phyloP scores from a whole-genome alignment of 2,888 invertebrate genomes.

The Cephus sareptanus region DNA sequence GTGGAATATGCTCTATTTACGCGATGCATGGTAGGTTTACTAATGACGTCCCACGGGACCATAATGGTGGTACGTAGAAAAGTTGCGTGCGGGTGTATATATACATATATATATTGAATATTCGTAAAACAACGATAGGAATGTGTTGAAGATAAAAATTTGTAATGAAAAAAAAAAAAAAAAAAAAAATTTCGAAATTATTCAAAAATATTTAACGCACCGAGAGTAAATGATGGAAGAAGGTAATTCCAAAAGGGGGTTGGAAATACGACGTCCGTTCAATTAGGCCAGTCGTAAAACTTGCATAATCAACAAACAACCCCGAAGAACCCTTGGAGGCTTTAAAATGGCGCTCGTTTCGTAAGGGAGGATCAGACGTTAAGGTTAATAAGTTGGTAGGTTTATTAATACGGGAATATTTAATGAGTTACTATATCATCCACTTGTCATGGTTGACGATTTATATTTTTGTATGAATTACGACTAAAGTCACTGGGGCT shows the following conservation, averaged over 20 bases:
- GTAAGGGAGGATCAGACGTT: slow-evolving; percentile 20
- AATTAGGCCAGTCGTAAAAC: slow-evolving; percentile 34
- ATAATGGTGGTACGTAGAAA: slow-evolving; percentile 22
- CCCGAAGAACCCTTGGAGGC: slow-evolving; percentile 8
- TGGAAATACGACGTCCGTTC: slow-evolving; percentile 10
- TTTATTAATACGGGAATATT: slow-evolving; percentile 27
- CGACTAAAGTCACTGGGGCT: background rate
- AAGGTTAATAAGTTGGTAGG: slow-evolving; percentile 33
- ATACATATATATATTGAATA: background rate
- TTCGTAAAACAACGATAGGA: background rate
- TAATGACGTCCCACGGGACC: slow-evolving; percentile 62
- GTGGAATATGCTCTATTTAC: slow-evolving; percentile 55
- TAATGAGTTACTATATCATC: background rate
- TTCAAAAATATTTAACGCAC: background rate
- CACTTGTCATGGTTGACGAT: background rate
- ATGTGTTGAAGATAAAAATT: background rate
- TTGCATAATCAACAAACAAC: slow-evolving; percentile 48
- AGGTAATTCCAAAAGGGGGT: background rate
- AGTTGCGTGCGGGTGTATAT: slow-evolving; percentile 10
- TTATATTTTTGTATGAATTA: background rate
- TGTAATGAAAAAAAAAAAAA: slow-evolving; percentile 2
- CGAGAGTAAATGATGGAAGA: background rate
- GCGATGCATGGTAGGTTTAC: slow-evolving; percentile 57
- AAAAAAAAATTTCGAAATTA: background rate
- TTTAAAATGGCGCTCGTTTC: slow-evolving; percentile 11